Base-by-base conservation (phyloP, 2,113 vertebrate species). In the Hystrix cristata region DNA sequence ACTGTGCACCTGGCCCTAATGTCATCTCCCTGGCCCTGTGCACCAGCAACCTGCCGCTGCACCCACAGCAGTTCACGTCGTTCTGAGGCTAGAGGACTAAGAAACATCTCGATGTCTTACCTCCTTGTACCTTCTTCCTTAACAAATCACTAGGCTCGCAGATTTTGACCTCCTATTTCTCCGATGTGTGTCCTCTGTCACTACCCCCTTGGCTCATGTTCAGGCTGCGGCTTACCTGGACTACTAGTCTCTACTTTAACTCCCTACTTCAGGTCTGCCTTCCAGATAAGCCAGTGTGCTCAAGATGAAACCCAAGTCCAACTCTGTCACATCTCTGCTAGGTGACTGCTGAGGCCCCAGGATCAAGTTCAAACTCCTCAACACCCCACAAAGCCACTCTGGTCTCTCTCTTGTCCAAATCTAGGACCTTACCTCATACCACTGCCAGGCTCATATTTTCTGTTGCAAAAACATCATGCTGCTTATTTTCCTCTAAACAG, bases 321-420 rank as follows among this genome's bases (percentile, higher is more conserved):
- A 76, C 96, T 91, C 65, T 62, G 87, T 84, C 55, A 67, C 0
- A 0, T 91, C 79, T 87, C 87, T 93, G 38, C 79, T 90, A 38
- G 90, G 86, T 90, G 23, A 23, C 85, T 95, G 72, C 69, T n/a
- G 67, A 95, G 83, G 79, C 83, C 91, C 57, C 91, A 96, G 87
- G 67, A 64, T 89, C 53, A 14, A 62, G 78, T 83, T 96, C 91
- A 93, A 79, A 69, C 51, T 80, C 83, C 64, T 97, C 55, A 57
- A 38, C 76, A 90, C 90, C 96, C 96, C 87, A 95, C 88, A 96
- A 53, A 92, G 88, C 76, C 76, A 90, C 74, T 72, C 83, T 97
- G 97, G 93, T 82, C 97, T 97, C 60, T 43, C 51, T 93, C 12
- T 83, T 92, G 21, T 97, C 92, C 90, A 85, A 69, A 84, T 87